Percentiles rank a stretch among this genome's conserved stretches.
Evolutionary conservation across 2,113 vertebrate genomes (phyloP).

Genomic region (Mus spicilegus): DNA sequence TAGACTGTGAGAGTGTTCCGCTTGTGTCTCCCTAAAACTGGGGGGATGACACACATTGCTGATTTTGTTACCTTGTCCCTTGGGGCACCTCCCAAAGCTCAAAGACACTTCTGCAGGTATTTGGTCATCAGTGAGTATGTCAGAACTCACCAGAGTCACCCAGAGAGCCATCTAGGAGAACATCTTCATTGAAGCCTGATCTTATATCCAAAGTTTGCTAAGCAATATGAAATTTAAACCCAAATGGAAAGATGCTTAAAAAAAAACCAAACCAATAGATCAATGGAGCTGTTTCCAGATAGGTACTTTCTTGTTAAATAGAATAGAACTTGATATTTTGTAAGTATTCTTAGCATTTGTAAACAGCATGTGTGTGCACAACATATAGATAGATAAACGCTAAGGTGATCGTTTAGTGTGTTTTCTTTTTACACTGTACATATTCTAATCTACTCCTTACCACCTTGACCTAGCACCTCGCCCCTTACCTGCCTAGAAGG

Average conservation of each 20-base stretch:
- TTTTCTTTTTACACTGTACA: constrained; percentile 35
- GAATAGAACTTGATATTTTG: constrained; percentile 40
- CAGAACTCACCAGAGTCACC: constrained; percentile 72
- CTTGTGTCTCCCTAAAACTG: constrained; percentile 78
- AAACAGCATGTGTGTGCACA: background rate
- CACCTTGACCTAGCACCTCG: background rate
- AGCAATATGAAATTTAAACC: constrained; percentile 58
- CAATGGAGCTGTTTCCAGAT: background rate
- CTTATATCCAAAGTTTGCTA: constrained; percentile 66
- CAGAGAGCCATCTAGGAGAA: constrained; percentile 71
- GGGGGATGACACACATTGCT: constrained; percentile 72
- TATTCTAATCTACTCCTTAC: background rate
- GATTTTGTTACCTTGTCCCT: constrained; percentile 76
- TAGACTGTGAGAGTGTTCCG: constrained; percentile 76
- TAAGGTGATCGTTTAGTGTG: background rate
- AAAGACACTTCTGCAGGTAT: constrained; percentile 74
- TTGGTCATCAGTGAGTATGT: constrained; percentile 74
- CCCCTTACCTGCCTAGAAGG: constrained; percentile 46
- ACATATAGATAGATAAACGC: background rate
- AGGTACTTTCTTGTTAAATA: background rate
- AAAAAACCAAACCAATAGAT: background rate
- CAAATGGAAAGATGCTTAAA: constrained; percentile 50
- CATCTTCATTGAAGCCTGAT: constrained; percentile 71
- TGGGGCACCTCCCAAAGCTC: constrained; percentile 72
- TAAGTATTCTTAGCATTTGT: constrained; percentile 27